Evolutionary conservation across 2,888 invertebrate species (phyloP).

Genomic region (Tanytarsus gracilentus): DNA sequence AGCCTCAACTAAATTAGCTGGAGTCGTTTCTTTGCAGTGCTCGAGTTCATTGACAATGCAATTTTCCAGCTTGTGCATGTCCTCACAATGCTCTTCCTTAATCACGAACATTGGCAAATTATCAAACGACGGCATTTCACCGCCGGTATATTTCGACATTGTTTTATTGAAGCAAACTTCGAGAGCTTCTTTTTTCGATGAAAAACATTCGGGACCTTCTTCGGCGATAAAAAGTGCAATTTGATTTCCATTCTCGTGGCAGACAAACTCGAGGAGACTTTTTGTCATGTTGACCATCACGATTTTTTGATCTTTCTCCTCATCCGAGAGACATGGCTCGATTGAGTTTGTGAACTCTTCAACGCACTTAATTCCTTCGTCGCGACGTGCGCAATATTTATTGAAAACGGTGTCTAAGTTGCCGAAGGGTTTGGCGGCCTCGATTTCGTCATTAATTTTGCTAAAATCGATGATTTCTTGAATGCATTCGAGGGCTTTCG

Average conservation of each 20-base stretch:
- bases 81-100: conserved; percentile 44
- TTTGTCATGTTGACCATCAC: conserved; percentile 58
- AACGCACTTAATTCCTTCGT: conserved; percentile 47
- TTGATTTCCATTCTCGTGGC: conserved; percentile 47
- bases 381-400: conserved; percentile 58
- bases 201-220: conserved; percentile 67
- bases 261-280: conserved; percentile 62
- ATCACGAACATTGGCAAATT: conserved; percentile 52
- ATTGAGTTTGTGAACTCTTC: conserved; percentile 48
- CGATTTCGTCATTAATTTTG: conserved; percentile 55
- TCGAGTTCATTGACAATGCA: conserved; percentile 44
- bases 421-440: conserved; percentile 58
- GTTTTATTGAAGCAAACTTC: conserved; percentile 57
- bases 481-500: conserved; percentile 48
- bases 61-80: conserved; percentile 16
- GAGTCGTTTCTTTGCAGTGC: conserved; percentile 62
- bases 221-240: conserved; percentile 68
- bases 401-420: conserved; percentile 61
- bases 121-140: conserved; percentile 43
- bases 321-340: conserved; percentile 53
- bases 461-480: conserved; percentile 50
- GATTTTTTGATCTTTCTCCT: conserved; percentile 54
- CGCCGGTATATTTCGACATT: conserved; percentile 46
- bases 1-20: conserved; percentile 69
- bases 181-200: conserved; percentile 51